phyloP scores from a whole-genome alignment of 64 coral and sea anemone genomes.

The Hydrozoanthus tunicans region DNA sequence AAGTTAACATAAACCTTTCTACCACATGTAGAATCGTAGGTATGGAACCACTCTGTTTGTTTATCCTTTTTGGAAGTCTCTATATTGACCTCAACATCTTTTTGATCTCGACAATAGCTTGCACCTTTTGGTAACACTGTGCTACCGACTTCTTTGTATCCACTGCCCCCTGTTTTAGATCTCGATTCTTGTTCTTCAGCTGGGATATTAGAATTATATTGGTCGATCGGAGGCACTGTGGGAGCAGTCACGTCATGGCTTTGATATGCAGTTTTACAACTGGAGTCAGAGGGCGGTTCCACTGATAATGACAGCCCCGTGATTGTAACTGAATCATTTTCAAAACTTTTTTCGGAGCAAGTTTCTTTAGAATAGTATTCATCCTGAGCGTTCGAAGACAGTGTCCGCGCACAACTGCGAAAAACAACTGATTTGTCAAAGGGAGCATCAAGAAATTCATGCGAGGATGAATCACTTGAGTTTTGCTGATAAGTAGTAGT shows the following conservation, averaged over 20 bases:
- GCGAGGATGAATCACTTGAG: neutral
- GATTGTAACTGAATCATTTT: neutral
- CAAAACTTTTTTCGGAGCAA: neutral
- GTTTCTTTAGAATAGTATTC: neutral
- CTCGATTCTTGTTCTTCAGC: neutral
- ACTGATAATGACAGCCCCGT: neutral
- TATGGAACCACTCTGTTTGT: slow-evolving; percentile 62
- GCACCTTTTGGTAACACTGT: neutral
- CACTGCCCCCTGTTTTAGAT: neutral
- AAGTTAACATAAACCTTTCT: slow-evolving; percentile 77
- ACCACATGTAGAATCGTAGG: slow-evolving; percentile 59
- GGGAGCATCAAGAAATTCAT: neutral
- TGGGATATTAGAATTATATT: neutral
- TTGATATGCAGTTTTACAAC: neutral
- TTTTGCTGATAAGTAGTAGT: too few relatives aligned
- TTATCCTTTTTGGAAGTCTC: neutral
- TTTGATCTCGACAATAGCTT: neutral
- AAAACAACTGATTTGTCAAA: neutral
- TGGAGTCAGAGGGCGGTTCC: neutral
- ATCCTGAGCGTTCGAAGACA: neutral
- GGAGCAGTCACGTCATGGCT: neutral
- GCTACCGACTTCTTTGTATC: neutral
- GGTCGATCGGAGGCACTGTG: neutral
- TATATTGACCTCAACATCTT: neutral
- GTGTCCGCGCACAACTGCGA: neutral